Percentiles rank a stretch among this genome's conserved stretches.
phyloP scores from a whole-genome alignment of 1,140 invertebrate species.

The Platyscapa corneri region DNA sequence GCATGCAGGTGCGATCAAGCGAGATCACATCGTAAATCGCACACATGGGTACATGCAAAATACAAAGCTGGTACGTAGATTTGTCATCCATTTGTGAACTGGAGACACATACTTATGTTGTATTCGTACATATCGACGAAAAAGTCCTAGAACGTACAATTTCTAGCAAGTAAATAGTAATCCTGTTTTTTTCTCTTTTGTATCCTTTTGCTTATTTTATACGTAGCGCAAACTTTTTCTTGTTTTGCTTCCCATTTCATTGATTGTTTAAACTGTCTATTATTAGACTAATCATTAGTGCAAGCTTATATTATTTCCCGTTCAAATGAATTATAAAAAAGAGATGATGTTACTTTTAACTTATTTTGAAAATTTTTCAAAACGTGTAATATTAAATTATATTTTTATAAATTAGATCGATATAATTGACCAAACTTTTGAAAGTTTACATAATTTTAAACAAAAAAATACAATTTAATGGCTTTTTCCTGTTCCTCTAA shows the following conservation, averaged over 20 bases:
- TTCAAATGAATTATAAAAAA: not conserved
- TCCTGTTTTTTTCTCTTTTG: not conserved
- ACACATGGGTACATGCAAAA: not conserved
- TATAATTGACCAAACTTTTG: not conserved
- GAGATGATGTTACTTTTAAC: too few species aligned
- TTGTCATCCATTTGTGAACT: not conserved
- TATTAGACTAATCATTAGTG: too few species aligned
- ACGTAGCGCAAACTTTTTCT: not conserved
- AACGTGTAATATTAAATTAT: not conserved
- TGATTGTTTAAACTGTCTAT: too few species aligned
- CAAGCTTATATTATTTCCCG: too few species aligned
- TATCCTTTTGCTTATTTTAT: not conserved
- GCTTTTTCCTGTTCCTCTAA: not conserved
- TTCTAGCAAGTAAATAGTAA: constrained; percentile 16
- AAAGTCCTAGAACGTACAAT: not conserved
- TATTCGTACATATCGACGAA: too few species aligned
- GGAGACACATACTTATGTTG: not conserved
- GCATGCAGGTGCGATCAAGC: not conserved
- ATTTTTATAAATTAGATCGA: not conserved
- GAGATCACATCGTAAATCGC: not conserved
- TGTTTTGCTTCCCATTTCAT: not conserved
- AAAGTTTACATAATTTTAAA: not conserved
- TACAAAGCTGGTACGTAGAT: not conserved
- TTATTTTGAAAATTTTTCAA: not conserved
- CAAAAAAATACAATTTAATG: not conserved